phyloP scores from a whole-genome alignment of 2,888 invertebrate species.

The Masnerella sp. region DNA sequence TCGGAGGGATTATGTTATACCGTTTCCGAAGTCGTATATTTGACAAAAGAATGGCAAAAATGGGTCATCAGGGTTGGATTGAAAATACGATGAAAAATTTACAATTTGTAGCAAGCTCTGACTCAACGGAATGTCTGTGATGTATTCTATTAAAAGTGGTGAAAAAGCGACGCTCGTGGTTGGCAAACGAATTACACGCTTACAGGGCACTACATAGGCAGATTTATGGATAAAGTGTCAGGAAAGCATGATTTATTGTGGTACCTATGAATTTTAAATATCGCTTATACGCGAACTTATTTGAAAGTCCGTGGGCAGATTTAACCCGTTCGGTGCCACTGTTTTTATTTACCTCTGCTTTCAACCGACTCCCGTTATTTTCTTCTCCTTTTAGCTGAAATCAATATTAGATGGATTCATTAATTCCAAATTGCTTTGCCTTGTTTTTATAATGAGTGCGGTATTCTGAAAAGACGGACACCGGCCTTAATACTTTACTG shows the following conservation, averaged over 20 bases:
- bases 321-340: conserved; percentile 28
- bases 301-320: conserved; percentile 25
- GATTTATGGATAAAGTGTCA: conserved; percentile 57
- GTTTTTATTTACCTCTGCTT: conserved; percentile 3
- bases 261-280: conserved; percentile 57
- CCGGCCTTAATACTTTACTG: too few relatives aligned
- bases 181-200: conserved; percentile 56
- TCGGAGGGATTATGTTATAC: too few relatives aligned
- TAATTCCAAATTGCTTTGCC: too few relatives aligned
- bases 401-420: too few relatives aligned
- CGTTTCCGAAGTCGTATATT: neutral
- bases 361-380: neutral
- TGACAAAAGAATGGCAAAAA: conserved; percentile 5
- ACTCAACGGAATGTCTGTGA: conserved; percentile 54
- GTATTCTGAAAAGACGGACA: too few relatives aligned
- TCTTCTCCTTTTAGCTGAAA: neutral
- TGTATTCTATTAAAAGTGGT: conserved; percentile 50
- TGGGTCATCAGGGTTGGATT: conserved; percentile 12
- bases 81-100: conserved; percentile 50
- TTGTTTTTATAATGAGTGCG: too few relatives aligned
- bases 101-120: conserved; percentile 65
- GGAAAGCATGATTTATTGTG: conserved; percentile 50
- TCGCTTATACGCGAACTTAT: conserved; percentile 39
- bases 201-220: conserved; percentile 42
- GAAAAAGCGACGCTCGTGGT: conserved; percentile 39